Evolutionary conservation across 2,113 vertebrate genomes (phyloP), one percentile per base, ranked within the genome.

Genomic region (Catharus bicknelli): DNA sequence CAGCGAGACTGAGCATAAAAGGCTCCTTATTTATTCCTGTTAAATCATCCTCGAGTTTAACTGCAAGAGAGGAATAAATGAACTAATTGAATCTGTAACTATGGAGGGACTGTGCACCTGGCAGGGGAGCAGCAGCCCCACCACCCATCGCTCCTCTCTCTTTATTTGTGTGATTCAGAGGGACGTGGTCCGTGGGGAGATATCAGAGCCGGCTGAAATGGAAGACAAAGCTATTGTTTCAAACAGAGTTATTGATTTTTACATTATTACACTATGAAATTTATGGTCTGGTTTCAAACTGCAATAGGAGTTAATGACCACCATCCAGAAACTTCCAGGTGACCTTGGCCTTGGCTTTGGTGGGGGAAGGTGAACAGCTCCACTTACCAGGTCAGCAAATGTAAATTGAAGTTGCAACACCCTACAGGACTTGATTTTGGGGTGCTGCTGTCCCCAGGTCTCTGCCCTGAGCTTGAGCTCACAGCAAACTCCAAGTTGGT

Each of bases 261-360:
- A 95, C 94, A 96, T 97, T 97, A 97, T 97, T 96, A 95, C 97
- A 94, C 93, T 85, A 96, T 83, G 89, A 96, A 96, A 97, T 97
- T 96, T 97, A 97, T 97, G 94, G 95, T 91, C 90, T 95, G 93
- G 92, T 96, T 97, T 96, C 94, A 96, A 95, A 95, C 92, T 93
- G 95, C 95, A 95, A 86, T 96, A 93, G 96, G 95, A 96, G 94
- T 95, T 95, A 94, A 96, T 93, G 95, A 95, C 67, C 81, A 95
- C 69, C 83, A 82, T 93, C 94, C 88, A 95, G 95, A 95, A 94
- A 90, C 90, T 96, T 95, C 92, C 90, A 86, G 83, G 62, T 96
- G 96, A 96, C 96, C 96, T 97, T 96, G 93, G 75, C 78, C 91
- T 74, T 2, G 72, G 83, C 95, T 92, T 95, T 83, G 93, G 75